Percentiles rank a stretch among this genome's conserved stretches.
These are phyloP conservation scores for Harpegnathos saltator DNA, from an alignment of 1,140 invertebrate species.

Conservation along the genomic window DNA sequence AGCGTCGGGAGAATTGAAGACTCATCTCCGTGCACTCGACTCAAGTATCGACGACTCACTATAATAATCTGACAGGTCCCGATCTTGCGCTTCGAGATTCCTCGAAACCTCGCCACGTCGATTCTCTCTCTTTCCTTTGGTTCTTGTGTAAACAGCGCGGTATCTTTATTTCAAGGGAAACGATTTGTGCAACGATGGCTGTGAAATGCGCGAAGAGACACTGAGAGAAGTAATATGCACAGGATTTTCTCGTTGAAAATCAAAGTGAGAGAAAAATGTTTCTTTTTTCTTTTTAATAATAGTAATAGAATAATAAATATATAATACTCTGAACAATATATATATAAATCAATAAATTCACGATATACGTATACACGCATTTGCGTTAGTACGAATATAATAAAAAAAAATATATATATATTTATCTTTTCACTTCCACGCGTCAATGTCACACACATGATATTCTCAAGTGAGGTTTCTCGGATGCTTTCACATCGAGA, in stretches of 20 bases:
- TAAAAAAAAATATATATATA: conserved; percentile 7
- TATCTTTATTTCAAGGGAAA: conserved; percentile 52
- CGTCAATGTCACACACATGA: background rate
- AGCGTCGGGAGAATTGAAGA: conserved; percentile 80
- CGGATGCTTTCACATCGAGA: conserved; percentile 68
- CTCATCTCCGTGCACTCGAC: conserved; percentile 80
- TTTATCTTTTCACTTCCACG: conserved; percentile 22
- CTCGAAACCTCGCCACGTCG: conserved; percentile 1
- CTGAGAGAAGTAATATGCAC: background rate
- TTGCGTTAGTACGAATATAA: too few relatives aligned
- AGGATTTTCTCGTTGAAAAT: conserved; percentile 5
- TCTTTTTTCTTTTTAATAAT: too few relatives aligned
- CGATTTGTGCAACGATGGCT: background rate
- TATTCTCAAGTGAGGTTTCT: conserved; percentile 26
- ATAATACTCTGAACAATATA: too few relatives aligned
- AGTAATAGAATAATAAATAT: too few relatives aligned
- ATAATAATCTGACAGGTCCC: conserved; percentile 62
- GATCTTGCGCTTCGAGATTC: conserved; percentile 48
- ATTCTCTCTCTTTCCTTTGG: conserved; percentile 5
- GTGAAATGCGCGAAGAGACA: conserved; percentile 17
- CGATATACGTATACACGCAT: too few relatives aligned
- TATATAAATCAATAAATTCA: too few relatives aligned
- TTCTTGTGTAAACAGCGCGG: conserved; percentile 40
- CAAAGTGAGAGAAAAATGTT: background rate
- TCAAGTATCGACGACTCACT: conserved; percentile 75